Evolutionary conservation across 2,113 vertebrate species (phyloP).

Genomic region (Dicrurus megarhynchus): DNA sequence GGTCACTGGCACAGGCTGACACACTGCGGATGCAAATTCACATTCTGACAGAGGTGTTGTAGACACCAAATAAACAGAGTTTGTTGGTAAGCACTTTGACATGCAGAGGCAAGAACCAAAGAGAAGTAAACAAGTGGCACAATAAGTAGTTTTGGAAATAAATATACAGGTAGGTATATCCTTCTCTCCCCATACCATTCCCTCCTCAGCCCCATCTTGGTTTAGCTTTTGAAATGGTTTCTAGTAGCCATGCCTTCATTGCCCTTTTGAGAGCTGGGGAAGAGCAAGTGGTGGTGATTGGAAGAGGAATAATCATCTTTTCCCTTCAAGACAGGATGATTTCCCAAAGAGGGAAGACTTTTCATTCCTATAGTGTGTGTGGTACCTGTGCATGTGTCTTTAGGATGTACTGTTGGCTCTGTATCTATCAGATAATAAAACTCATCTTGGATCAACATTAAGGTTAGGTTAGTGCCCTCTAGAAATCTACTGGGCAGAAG

Average conservation of each 20-base stretch:
- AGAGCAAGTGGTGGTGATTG: background rate
- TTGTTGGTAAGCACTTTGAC: background rate
- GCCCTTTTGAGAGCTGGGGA: background rate
- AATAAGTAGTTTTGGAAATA: background rate
- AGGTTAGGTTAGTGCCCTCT: background rate
- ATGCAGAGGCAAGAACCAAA: background rate
- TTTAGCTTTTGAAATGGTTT: background rate
- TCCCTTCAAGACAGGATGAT: background rate
- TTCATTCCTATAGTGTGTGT: background rate
- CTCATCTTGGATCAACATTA: background rate
- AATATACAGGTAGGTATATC: background rate
- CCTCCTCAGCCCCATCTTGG: background rate
- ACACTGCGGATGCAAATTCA: background rate
- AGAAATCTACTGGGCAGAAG: background rate
- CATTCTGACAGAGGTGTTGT: background rate
- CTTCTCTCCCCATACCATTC: background rate
- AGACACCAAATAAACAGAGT: background rate
- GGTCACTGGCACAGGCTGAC: background rate
- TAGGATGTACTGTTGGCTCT: background rate
- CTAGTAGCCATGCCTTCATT: background rate
- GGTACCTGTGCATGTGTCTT: background rate
- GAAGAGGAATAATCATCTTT: background rate
- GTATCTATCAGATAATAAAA: background rate
- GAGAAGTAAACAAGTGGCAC: background rate
- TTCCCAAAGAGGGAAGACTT: background rate